Evolutionary conservation across 2,113 vertebrate species (phyloP).

Genomic region (Bombycilla garrulus): DNA sequence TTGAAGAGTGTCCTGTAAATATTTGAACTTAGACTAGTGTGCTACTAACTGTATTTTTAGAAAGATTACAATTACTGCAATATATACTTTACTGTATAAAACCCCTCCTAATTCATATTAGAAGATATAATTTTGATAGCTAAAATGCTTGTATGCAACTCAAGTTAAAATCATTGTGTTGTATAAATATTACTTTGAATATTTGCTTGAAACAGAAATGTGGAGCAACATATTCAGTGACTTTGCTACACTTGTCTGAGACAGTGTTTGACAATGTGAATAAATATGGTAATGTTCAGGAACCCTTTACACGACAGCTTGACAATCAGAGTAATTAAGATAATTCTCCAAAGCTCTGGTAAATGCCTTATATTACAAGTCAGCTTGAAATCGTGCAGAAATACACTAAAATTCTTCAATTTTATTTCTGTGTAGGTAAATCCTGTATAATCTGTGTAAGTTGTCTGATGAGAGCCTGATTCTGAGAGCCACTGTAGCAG

Average conservation of each 20-base stretch:
- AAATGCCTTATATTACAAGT: background rate
- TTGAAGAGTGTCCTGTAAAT: background rate
- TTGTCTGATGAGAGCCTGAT: background rate
- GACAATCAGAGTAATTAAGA: background rate
- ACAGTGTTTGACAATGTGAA: background rate
- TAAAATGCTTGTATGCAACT: background rate
- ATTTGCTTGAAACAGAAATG: background rate
- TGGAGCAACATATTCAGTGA: background rate
- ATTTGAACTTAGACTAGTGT: background rate
- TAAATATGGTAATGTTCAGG: background rate
- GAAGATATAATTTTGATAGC: background rate
- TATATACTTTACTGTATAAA: background rate
- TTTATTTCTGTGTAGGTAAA: background rate
- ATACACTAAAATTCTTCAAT: background rate
- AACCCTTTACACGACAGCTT: background rate
- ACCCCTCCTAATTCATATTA: background rate
- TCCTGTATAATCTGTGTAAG: background rate
- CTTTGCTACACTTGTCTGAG: background rate
- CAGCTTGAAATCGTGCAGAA: background rate
- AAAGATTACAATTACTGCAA: background rate
- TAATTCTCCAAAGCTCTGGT: background rate
- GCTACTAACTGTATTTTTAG: background rate
- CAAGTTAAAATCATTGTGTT: background rate
- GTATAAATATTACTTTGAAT: background rate
- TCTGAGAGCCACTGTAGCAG: background rate